Conservation (phyloP, 1,140 invertebrate genomes). For the Drosophila nasuta region DNA sequence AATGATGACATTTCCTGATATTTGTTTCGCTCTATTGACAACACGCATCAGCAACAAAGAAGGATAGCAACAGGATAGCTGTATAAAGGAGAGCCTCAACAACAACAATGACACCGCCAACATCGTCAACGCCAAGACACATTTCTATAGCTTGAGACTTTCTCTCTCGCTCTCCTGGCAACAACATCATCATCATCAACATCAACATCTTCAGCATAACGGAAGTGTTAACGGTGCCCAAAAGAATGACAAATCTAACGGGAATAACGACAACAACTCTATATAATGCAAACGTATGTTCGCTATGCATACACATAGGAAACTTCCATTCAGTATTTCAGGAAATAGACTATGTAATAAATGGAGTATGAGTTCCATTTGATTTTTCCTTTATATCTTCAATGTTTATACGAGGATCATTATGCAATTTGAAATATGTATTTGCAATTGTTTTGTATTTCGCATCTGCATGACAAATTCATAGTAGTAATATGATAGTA, state of each 20-base stretch:
- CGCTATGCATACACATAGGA: too few species aligned
- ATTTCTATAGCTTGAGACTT: constrained; percentile 1
- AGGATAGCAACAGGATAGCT: constrained; percentile 24
- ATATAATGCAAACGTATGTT: too few species aligned
- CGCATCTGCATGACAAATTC: too few species aligned
- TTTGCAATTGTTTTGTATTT: too few species aligned
- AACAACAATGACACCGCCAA: constrained; percentile 46
- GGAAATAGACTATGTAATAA: too few species aligned
- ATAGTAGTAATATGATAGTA: too few species aligned
- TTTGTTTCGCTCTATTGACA: constrained; percentile 65
- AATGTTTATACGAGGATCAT: too few species aligned
- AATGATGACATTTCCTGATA: constrained; percentile 83
- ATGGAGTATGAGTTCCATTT: too few species aligned
- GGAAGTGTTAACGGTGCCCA: constrained; percentile 73
- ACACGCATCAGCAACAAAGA: constrained; percentile 55
- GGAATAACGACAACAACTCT: background rate
- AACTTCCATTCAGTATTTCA: too few species aligned
- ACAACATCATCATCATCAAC: too few species aligned
- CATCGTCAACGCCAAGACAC: background rate
- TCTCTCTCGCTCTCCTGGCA: constrained; percentile 4
- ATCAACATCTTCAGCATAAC: constrained; percentile 31
- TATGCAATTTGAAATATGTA: too few species aligned
- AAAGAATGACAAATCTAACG: background rate
- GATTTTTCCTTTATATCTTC: too few species aligned
- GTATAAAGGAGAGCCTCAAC: background rate